Base-by-base conservation (phyloP, 2,888 invertebrate species). In the Pogonocherus hispidulus region DNA sequence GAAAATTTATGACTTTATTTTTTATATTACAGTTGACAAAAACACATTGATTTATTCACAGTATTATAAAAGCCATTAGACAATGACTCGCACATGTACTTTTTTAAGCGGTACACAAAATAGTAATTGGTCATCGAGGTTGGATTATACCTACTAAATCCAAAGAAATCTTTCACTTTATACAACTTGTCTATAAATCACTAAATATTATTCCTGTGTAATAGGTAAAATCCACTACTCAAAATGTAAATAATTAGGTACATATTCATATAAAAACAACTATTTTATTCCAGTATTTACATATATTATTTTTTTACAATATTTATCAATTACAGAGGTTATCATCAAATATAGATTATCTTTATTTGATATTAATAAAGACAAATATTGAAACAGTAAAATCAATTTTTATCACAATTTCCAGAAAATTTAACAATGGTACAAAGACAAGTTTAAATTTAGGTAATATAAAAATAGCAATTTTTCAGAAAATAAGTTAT, bases 331-430 rank as follows among this genome's bases (percentile, higher is more conserved):
- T 79, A 83, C 82, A 83, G 79, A 79, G 78, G 78, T 79, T 79
- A 83, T 82, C 83, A 81, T 82, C 82, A 84, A 84, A 83, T 84
- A 84, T 83, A 84, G 80, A 81, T 79, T 79, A 79, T 78, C 78
- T 80, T 75, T 75, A 76, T 78, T 76, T 80, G 74, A 8, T 78
- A 67, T 57, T 75, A 63, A 75, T 73, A 74, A 74, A 77, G 77
- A 78, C 76, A 78, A 79, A 69, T 73, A 76, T 67, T 71, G 71
- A 78, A 81, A 79, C 72, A 78, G 79, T 75, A 74, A 80, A 82
- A 78, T 74, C 49, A 69, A 71, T 72, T 72, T 70, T 63, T 84
- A 84, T 84, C 84, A 84, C 84, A 83, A 82, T 83, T 82, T 82
- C 80, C 83, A 81, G 81, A 81, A 81, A 84, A 82, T 81, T 82